Conservation (phyloP, 2,113 vertebrate genomes). For the Catharus bicknelli region DNA sequence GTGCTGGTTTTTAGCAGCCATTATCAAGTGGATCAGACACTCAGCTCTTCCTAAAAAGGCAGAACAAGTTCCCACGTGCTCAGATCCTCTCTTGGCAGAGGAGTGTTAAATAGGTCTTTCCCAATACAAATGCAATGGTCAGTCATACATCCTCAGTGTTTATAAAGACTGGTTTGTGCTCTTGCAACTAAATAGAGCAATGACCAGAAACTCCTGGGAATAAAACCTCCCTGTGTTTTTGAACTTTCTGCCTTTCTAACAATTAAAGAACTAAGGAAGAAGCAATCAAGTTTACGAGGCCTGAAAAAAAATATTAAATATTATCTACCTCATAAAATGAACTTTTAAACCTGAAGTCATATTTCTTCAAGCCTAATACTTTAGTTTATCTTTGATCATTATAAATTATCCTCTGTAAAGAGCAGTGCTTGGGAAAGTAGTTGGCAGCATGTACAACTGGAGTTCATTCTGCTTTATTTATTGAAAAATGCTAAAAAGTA, state of each 20-base stretch:
- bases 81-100: background rate
- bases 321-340: slow-evolving; percentile 71
- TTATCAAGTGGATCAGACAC: background rate
- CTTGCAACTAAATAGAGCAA: background rate
- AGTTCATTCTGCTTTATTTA: slow-evolving; percentile 68
- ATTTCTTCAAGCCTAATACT: slow-evolving; percentile 66
- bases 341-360: slow-evolving; percentile 61
- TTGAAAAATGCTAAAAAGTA: slow-evolving; percentile 70
- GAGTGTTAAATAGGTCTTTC: background rate
- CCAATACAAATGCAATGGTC: background rate
- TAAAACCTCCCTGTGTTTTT: background rate
- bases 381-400: slow-evolving; percentile 73
- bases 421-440: slow-evolving; percentile 52
- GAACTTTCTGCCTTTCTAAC: slow-evolving; percentile 7
- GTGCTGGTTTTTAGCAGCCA: background rate
- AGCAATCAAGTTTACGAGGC: slow-evolving; percentile 59
- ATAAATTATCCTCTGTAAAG: slow-evolving; percentile 65
- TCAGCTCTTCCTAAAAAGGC: background rate
- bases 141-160: background rate
- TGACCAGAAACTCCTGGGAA: background rate
- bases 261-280: slow-evolving; percentile 48
- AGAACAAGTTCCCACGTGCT: background rate
- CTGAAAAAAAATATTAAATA: slow-evolving; percentile 54
- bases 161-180: background rate
- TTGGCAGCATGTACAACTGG: slow-evolving; percentile 28